Evolutionary conservation across 23 tunicate species (phyloP).

Genomic region (Halocynthia aurantium): DNA sequence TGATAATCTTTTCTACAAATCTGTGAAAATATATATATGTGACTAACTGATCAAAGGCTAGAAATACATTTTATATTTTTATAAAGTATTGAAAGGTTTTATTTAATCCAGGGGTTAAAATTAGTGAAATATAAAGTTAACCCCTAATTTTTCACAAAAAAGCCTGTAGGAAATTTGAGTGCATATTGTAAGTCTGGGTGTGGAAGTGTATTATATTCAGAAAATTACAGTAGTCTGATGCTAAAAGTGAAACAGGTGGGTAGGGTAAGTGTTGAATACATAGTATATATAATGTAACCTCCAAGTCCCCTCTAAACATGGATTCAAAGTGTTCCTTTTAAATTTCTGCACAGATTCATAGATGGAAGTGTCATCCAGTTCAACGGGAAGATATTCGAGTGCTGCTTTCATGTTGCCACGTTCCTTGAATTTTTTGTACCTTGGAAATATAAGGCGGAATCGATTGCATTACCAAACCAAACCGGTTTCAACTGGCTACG

Average conservation of each 20-base stretch:
- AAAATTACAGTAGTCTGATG: no score
- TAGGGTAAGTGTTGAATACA: neutral
- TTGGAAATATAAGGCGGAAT: neutral
- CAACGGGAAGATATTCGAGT: constrained; percentile 38
- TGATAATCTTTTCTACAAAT: constrained; percentile 37
- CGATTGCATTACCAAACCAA: no score
- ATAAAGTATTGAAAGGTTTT: no score
- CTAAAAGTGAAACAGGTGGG: neutral
- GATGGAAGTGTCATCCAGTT: constrained; percentile 42
- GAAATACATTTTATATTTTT: no score
- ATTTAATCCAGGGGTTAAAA: no score
- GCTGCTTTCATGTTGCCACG: constrained; percentile 34
- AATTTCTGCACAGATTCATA: constrained; percentile 60
- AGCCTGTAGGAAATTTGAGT: no score
- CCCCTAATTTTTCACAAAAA: no score
- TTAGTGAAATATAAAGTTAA: no score
- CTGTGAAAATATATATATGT: neutral
- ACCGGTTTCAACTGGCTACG: no score
- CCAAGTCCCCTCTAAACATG: constrained; percentile 50
- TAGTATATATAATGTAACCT: constrained; percentile 6
- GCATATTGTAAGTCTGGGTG: no score
- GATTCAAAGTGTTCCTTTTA: constrained; percentile 67
- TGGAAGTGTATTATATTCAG: no score
- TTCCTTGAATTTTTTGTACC: constrained; percentile 29
- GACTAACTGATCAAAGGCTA: no score